Base-by-base conservation (phyloP, 2,113 vertebrate genomes). In the Nesogale talazaci region DNA sequence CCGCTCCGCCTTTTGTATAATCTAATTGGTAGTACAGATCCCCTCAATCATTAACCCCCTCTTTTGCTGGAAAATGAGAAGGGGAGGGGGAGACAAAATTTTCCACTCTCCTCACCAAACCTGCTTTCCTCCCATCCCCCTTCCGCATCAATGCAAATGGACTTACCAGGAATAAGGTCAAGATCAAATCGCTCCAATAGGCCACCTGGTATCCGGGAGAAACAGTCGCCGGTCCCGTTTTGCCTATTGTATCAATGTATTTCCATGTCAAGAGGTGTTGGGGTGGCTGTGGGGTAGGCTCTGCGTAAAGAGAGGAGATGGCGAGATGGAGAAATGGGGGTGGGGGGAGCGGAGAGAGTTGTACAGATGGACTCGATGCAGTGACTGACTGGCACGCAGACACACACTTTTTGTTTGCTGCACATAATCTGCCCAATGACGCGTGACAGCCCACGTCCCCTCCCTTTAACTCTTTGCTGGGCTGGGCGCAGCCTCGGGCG, bases 391-490 rank as follows among this genome's bases (percentile, higher is more conserved):
- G 99, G 98, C 99, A 98, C 98, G 98, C 98, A 98, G 98, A 98
- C 98, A 98, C 99, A 99, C 99, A 99, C 99, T 99, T 99, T 99
- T 99, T 99, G 99, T 99, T 99, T 98, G 99, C 99, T 95, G 98
- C 99, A 98, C 99, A 99, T 99, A 99, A 99, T 99, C 99, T 98
- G 98, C 98, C 98, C 99, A 99, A 99, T 99, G 99, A 99, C 99
- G 99, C 99, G 99, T 99, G 99, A 99, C 98, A 98, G 98, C 98
- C 98, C 97, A 95, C 98, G 98, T 98, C 99, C 98, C 98, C 99
- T 98, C 99, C 98, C 98, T 98, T 99, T 99, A 99, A 99, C 99
- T 98, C 99, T 98, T 99, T 98, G 94, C 96, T 97, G 94, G 97
- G 89, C 97, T 92, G 92, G 83, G 96, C 94, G 95, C 93, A 94